These are phyloP conservation scores for Rafetus swinhoei DNA, from an alignment of 2,113 vertebrate genomes.

Conservation along the genomic window DNA sequence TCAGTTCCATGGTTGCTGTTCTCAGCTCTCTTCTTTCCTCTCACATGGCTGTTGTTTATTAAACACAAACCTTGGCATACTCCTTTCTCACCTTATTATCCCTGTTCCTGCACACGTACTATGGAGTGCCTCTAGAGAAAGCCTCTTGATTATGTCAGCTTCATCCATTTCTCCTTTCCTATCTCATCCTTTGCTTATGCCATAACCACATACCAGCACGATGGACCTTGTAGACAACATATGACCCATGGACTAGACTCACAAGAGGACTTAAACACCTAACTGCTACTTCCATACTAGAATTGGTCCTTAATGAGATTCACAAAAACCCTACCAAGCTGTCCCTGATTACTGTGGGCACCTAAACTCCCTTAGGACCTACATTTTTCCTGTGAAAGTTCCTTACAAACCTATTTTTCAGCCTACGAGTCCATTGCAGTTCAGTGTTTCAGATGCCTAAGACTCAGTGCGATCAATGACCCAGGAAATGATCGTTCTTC, in stretches of 20 bases:
- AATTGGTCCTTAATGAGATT: too few species aligned
- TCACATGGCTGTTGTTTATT: background rate
- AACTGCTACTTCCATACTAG: too few species aligned
- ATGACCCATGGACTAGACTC: background rate
- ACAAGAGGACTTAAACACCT: too few species aligned
- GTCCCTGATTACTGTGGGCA: background rate
- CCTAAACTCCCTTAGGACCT: background rate
- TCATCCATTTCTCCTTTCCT: background rate
- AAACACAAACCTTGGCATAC: background rate
- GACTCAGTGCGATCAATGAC: background rate
- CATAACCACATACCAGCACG: too few species aligned
- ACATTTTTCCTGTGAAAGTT: background rate
- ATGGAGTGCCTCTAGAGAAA: background rate
- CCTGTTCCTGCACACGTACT: background rate
- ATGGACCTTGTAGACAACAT: background rate
- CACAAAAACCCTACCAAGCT: too few species aligned
- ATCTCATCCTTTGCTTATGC: background rate
- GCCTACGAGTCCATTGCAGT: background rate
- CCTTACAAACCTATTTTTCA: background rate
- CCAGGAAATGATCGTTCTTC: background rate
- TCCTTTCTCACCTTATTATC: background rate
- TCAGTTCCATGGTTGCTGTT: background rate
- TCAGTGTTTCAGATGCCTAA: background rate
- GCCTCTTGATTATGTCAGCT: background rate
- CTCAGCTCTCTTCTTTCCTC: fast-evolving